Base-by-base conservation (phyloP, 2,888 invertebrate species). In the Margaritifera margaritifera region DNA sequence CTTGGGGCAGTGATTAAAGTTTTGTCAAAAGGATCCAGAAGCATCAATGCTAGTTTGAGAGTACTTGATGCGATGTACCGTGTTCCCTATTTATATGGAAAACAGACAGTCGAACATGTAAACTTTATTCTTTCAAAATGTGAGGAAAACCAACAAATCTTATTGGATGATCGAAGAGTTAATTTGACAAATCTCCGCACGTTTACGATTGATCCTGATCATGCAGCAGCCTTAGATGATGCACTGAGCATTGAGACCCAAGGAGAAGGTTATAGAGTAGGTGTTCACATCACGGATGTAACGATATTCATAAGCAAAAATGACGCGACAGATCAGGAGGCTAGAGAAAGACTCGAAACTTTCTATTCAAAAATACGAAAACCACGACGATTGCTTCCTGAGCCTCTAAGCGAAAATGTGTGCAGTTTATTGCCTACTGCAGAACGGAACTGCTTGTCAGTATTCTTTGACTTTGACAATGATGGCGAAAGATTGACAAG, bases 221-320 rank as follows among this genome's bases (percentile, higher is more conserved):
- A 69, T 54, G 69, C 77, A 1, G 69, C 67, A 54, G 79, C 75
- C 58, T 42, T 79, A 25, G 80, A 81, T 55, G 77, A 81, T 68
- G 80, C 77, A n/a, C 58, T 80, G 20, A 74, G 76, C 52, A 52
- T 79, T 31, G 72, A 71, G 52, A 50, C 31, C 4, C 24, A 19
- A 5, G 52, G 68, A 54, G 64, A 68, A 11, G 72, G 62, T 18
- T 78, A 62, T 52, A 62, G 64, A 57, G 66, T 81, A 15, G 78
- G 76, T 20, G 72, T 81, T 20, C 79, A 80, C 59, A 76, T 81
- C 52, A 71, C 80, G n/a, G 80, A 81, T 68, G 81, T 81, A 8
- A 64, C 77, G 8, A 20, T 55, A 42, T 62, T 64, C 50, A 68
- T 81, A 5, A 52, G 71, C 54, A 70, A 76, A 66, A 75, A 66